phyloP scores from a whole-genome alignment of 2,888 invertebrate genomes.

The Hirtodrosophila confusa region DNA sequence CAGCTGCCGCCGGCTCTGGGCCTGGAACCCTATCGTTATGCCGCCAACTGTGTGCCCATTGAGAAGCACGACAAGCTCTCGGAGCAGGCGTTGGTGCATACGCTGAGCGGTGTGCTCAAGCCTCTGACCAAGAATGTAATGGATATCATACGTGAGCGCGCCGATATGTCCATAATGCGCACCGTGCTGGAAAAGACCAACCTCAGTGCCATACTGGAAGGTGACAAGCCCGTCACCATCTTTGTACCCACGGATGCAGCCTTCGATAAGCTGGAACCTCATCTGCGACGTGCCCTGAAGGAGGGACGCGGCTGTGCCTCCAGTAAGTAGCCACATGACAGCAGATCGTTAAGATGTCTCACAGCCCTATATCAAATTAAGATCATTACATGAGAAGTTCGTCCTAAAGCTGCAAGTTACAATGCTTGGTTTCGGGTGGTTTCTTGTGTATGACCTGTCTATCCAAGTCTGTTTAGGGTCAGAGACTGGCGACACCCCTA shows the following conservation, averaged over 20 bases:
- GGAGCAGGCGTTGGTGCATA: conserved; percentile 88
- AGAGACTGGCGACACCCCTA: no score
- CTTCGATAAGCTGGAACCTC: conserved; percentile 86
- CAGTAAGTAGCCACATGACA: conserved; percentile 85
- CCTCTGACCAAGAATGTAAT: conserved; percentile 86
- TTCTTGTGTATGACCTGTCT: no score
- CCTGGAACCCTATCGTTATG: conserved; percentile 82
- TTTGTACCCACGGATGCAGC: conserved; percentile 89
- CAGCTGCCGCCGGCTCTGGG: conserved; percentile 76
- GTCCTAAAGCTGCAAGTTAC: no score
- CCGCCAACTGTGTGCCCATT: conserved; percentile 89
- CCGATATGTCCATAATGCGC: conserved; percentile 86
- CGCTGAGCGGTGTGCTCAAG: conserved; percentile 86
- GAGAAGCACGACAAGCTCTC: conserved; percentile 87
- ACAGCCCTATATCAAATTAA: no score
- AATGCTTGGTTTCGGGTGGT: no score
- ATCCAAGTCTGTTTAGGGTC: no score
- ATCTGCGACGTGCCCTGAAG: conserved; percentile 85
- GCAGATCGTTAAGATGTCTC: background rate
- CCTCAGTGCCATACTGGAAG: conserved; percentile 85
- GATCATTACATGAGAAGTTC: no score
- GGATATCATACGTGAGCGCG: conserved; percentile 86
- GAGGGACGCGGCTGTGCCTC: conserved; percentile 86
- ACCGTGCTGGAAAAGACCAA: conserved; percentile 86
- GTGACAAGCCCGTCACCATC: conserved; percentile 86